A percentile compares a stretch with the other conserved stretches of the same genome.
These are phyloP conservation scores for Drosophila basisetae DNA, from an alignment of 2,888 invertebrate species.

Conservation along the genomic window DNA sequence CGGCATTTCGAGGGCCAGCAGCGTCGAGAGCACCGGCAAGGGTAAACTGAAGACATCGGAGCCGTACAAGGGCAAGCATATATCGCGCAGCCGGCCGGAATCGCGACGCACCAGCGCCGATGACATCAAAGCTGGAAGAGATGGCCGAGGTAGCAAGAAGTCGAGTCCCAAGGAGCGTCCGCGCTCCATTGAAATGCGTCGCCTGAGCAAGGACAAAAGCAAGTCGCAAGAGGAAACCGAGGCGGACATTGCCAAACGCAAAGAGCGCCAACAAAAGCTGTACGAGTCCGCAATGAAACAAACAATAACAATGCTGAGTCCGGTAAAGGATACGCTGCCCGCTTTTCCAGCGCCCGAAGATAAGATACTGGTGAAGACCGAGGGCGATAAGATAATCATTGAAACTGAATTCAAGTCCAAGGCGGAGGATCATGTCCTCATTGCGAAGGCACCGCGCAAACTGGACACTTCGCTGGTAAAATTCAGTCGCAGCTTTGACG, in stretches of 20 bases:
- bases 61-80: slow-evolving; percentile 70
- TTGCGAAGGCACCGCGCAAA: slow-evolving; percentile 91
- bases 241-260: slow-evolving; percentile 89
- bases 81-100: slow-evolving; percentile 80
- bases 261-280: slow-evolving; percentile 91
- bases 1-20: slow-evolving; percentile 85
- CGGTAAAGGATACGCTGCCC: slow-evolving; percentile 90
- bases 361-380: slow-evolving; percentile 90
- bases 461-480: slow-evolving; percentile 88
- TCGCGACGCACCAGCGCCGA: slow-evolving; percentile 87
- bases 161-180: slow-evolving; percentile 89
- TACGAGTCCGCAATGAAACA: slow-evolving; percentile 92
- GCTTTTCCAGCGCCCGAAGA: slow-evolving; percentile 91
- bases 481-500: slow-evolving; percentile 89
- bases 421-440: slow-evolving; percentile 91
- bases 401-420: slow-evolving; percentile 91
- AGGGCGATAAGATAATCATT: slow-evolving; percentile 89
- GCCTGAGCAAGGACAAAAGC: slow-evolving; percentile 87
- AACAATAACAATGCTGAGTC: slow-evolving; percentile 90
- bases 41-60: slow-evolving; percentile 82
- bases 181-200: slow-evolving; percentile 88
- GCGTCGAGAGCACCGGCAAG: slow-evolving; percentile 84
- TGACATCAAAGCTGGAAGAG: slow-evolving; percentile 74
- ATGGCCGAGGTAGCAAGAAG: slow-evolving; percentile 85
- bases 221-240: slow-evolving; percentile 91